Conservation (phyloP, 64 coral and sea anemone genomes). For the Cladopsammia gracilis region DNA sequence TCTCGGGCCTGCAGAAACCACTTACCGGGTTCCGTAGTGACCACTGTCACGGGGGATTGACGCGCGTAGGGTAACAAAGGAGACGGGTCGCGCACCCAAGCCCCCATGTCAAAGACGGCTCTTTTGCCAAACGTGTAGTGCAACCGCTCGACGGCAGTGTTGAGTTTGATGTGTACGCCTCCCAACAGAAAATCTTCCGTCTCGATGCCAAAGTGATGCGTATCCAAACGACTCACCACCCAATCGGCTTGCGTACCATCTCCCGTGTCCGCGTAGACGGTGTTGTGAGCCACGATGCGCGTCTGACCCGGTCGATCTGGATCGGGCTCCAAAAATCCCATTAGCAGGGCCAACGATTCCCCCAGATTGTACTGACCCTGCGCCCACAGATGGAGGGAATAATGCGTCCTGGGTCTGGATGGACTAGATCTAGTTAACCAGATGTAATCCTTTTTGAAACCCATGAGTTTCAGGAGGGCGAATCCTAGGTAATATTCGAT, state of each 20-base stretch:
- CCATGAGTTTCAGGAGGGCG: not conserved
- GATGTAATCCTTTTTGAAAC: not conserved
- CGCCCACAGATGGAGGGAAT: not conserved
- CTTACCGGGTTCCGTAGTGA: too few relatives aligned
- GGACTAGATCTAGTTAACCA: not conserved
- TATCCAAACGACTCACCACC: not conserved
- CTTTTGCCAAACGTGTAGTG: not conserved
- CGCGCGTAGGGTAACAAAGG: not conserved
- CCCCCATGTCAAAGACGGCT: constrained; percentile 24
- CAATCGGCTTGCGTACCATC: not conserved
- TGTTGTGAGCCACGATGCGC: not conserved
- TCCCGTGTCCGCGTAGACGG: not conserved
- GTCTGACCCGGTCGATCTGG: not conserved
- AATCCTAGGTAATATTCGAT: not conserved
- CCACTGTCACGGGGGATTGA: not conserved
- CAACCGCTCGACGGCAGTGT: not conserved
- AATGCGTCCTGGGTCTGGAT: not conserved
- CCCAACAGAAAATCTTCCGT: not conserved
- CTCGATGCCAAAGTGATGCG: not conserved
- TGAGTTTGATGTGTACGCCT: not conserved
- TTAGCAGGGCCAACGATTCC: constrained; percentile 2
- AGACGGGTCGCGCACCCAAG: not conserved
- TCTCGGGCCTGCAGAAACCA: too few relatives aligned
- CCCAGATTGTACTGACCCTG: not conserved
- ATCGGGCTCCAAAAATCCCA: constrained; percentile 18